Conservation (phyloP, 2,113 vertebrate genomes). For the Geothlypis trichas region DNA sequence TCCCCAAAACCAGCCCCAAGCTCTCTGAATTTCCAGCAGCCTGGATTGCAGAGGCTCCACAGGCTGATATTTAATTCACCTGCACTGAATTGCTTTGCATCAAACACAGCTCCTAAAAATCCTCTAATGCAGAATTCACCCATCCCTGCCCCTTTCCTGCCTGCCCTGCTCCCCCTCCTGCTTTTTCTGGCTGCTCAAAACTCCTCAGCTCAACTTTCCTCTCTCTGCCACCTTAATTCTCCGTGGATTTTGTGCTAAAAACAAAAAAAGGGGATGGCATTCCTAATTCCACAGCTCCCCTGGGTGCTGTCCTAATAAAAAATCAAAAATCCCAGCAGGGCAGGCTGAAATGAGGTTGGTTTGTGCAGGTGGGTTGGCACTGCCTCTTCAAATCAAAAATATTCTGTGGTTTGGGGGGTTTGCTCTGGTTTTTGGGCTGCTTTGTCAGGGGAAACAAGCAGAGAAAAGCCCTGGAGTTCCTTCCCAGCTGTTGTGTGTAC, state of each 20-base stretch:
- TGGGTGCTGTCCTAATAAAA: background rate
- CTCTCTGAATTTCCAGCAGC: background rate
- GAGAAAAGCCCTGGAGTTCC: background rate
- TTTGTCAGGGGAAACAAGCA: background rate
- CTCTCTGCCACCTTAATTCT: background rate
- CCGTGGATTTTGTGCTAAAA: background rate
- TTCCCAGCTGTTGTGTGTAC: background rate
- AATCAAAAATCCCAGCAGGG: background rate
- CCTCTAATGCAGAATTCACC: rapidly evolving
- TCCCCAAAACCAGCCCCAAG: background rate
- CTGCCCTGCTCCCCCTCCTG: background rate
- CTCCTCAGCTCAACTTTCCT: background rate
- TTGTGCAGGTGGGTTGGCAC: background rate
- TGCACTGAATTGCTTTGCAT: background rate
- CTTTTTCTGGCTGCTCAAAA: background rate
- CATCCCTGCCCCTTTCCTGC: background rate
- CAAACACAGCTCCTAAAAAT: background rate
- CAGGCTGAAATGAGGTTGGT: background rate
- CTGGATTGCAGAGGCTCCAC: background rate
- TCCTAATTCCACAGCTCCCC: background rate
- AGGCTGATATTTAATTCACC: background rate
- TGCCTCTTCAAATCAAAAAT: background rate
- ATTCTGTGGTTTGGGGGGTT: rapidly evolving
- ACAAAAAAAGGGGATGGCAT: background rate
- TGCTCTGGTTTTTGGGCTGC: background rate